These are phyloP conservation scores for Chrysomallon squamiferum DNA, from an alignment of 1,140 invertebrate species.

Conservation along the genomic window DNA sequence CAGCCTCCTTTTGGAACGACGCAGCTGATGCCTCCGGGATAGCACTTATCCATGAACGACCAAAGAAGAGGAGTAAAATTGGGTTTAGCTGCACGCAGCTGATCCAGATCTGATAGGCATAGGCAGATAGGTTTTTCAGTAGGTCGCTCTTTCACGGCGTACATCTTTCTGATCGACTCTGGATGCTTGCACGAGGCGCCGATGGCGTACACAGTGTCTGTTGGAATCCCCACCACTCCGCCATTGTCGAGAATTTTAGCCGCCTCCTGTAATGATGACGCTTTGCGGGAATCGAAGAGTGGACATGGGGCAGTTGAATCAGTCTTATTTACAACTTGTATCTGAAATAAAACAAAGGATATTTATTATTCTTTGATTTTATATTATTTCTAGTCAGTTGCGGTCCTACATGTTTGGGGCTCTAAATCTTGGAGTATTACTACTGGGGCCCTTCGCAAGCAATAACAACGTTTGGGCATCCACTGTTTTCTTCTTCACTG, in stretches of 20 bases:
- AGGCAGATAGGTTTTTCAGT: constrained; percentile 38
- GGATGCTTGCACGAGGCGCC: constrained; percentile 35
- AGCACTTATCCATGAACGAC: constrained; percentile 34
- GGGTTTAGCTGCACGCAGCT: constrained; percentile 29
- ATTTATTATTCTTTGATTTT: no score
- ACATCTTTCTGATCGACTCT: constrained; percentile 28
- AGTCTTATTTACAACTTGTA: no score
- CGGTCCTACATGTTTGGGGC: no score
- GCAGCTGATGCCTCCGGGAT: constrained; percentile 42
- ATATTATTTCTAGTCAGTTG: no score
- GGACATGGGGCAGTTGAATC: constrained; percentile 13
- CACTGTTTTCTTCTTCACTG: no score
- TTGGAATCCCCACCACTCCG: constrained; percentile 28
- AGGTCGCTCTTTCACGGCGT: constrained; percentile 38
- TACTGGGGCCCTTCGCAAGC: no score
- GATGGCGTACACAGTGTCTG: constrained; percentile 38
- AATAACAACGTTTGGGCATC: no score
- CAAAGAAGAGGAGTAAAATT: constrained; percentile 29
- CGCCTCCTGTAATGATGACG: constrained; percentile 17
- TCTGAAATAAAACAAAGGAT: no score
- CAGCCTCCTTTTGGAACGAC: constrained; percentile 37
- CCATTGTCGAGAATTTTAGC: constrained; percentile 26
- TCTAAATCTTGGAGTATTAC: no score
- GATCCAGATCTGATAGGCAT: constrained; percentile 32
- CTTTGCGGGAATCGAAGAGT: constrained; percentile 22